Base-by-base conservation (phyloP, 2,797 vertebrate species). In the Rhinella marina region DNA sequence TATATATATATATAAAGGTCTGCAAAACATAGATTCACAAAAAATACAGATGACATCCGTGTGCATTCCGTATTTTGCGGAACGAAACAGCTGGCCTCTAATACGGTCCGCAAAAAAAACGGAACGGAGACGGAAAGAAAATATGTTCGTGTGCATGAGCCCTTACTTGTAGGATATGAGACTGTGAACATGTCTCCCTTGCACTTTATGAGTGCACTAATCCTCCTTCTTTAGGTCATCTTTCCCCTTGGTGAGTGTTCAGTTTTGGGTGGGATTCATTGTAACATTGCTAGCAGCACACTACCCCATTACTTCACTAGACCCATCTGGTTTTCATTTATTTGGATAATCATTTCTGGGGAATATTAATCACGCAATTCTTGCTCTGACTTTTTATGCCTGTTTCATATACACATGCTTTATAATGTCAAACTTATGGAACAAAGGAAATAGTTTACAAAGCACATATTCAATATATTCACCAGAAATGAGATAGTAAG, bases 261-360 rank as follows among this genome's bases (percentile, higher is more conserved):
- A 27, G 62, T 75, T 16, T 14, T 27, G 59, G 62, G 62, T 66
- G 73, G 27, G 16, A 32, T 68, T 7, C 14, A 70, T 59, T 81
- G 17, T 80, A 82, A 52, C 64, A 87, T 23, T 23, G 32, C 70
- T 73, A 0, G 12, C 57, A 82, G 29, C 29, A 72, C 41, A 61
- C 66, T 32, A 73, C 27, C 50, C 56, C 66, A 82, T 56, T 62
- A 21, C 72, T 52, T 32, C 23, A 81, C 62, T 82, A 54, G 64
- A 75, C 54, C 73, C 54, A 87, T 87, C 70, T 88, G 86, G 72
- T 68, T 77, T 84, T 88, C 29, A 77, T 84, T 50, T 64, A 87
- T 82, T 76, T 87, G 21, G 57, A 82, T 84, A 29, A 84, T 82
- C 41, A 64, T 59, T 88, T 83, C 72, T 78, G 29, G 9, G 72